These are phyloP conservation scores for Amiota mariae DNA, from an alignment of 2,888 invertebrate genomes.

Conservation along the genomic window DNA sequence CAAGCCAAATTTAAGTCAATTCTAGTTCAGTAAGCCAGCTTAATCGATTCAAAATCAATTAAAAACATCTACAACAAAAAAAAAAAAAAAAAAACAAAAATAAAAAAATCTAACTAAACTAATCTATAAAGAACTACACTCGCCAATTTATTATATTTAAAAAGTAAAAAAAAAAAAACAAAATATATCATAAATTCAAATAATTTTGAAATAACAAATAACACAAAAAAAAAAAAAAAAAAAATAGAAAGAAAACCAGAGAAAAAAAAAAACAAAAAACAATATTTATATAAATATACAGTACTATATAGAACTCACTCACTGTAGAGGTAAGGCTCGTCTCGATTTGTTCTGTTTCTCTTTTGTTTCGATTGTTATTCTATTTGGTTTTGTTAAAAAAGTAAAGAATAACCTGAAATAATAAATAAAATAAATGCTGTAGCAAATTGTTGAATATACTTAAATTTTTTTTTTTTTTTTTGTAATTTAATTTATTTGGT, in stretches of 20 bases:
- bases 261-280: neutral
- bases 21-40: too few relatives aligned
- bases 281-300: too few relatives aligned
- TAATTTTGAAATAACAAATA: neutral
- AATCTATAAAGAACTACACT: neutral
- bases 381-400: too few relatives aligned
- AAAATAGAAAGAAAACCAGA: neutral
- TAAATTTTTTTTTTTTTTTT: too few relatives aligned
- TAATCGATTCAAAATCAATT: too few relatives aligned
- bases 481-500: too few relatives aligned
- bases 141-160: too few relatives aligned
- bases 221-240: neutral
- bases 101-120: neutral
- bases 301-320: conserved; percentile 9
- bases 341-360: conserved; percentile 1
- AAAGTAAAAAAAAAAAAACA: too few relatives aligned
- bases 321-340: conserved; percentile 19
- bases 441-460: too few relatives aligned
- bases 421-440: too few relatives aligned
- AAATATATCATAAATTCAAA: neutral
- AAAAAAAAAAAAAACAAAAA: neutral
- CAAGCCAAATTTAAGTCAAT: too few relatives aligned
- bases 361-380: neutral
- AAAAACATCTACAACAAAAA: neutral
- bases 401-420: too few relatives aligned